Evolutionary conservation across 2,113 vertebrate species (phyloP).

Genomic region (Lamprotornis superbus): DNA sequence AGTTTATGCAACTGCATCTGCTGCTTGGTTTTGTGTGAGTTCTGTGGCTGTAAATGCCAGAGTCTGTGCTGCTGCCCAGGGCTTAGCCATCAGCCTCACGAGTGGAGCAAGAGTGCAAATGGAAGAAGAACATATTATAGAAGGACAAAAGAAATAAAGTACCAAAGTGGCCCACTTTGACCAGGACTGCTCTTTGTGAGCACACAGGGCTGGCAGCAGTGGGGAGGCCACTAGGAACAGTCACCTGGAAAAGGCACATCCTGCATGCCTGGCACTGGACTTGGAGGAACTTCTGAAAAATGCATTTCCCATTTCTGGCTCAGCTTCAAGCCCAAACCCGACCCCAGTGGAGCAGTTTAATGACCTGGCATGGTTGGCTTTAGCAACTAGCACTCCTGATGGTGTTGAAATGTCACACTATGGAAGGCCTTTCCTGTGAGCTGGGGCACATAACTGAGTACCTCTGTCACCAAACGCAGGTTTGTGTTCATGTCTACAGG

Average conservation of each 20-base stretch:
- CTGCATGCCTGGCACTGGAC: neutral
- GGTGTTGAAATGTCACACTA: neutral
- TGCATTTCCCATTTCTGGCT: rapidly evolving
- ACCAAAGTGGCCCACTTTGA: neutral
- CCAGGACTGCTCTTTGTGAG: neutral
- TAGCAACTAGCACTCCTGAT: neutral
- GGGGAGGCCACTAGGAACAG: neutral
- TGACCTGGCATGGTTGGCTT: rapidly evolving
- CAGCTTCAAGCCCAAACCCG: neutral
- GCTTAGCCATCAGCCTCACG: neutral
- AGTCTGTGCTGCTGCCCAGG: neutral
- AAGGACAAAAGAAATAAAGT: neutral
- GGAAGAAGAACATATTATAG: neutral
- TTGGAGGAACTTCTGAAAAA: neutral
- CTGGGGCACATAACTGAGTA: rapidly evolving
- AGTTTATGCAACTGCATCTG: neutral
- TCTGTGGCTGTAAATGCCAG: neutral
- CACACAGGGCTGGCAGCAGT: neutral
- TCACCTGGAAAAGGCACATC: neutral
- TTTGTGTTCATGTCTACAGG: neutral
- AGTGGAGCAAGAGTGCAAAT: neutral
- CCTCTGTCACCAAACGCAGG: rapidly evolving
- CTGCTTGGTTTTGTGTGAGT: neutral
- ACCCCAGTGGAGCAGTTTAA: neutral
- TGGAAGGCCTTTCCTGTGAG: neutral